Conservation (phyloP, 2,113 vertebrate species). For the Corvus cornix region DNA sequence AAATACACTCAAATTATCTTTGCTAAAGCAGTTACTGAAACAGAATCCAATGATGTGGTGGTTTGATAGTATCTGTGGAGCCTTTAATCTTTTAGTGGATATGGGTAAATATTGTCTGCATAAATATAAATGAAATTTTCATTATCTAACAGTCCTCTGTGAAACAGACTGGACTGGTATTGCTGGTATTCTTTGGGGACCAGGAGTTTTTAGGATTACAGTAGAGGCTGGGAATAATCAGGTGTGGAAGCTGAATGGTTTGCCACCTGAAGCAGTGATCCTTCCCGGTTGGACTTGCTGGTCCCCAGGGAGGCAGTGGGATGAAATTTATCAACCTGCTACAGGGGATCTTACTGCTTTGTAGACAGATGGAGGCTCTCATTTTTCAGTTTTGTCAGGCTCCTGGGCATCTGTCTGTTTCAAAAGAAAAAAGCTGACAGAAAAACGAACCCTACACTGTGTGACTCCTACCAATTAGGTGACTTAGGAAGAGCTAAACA, state of each 20-base stretch:
- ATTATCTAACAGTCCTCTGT: background rate
- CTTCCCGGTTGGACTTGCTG: background rate
- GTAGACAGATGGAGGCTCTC: background rate
- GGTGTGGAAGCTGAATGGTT: background rate
- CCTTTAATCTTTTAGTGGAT: background rate
- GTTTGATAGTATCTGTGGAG: background rate
- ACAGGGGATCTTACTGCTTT: background rate
- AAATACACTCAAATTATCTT: background rate
- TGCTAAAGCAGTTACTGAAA: background rate
- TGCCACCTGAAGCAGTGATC: background rate
- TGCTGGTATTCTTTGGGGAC: background rate
- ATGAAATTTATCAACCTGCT: background rate
- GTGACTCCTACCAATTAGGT: background rate
- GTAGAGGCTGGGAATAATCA: background rate
- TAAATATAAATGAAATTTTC: background rate
- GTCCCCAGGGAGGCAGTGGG: background rate
- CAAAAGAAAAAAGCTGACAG: background rate
- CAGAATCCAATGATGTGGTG: background rate
- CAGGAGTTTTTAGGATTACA: background rate
- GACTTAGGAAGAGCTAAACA: background rate
- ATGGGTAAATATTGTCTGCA: background rate
- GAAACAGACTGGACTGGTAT: background rate
- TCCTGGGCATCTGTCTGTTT: background rate
- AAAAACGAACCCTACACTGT: background rate
- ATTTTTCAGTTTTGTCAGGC: background rate